Evolutionary conservation across 2,888 invertebrate genomes (phyloP), one percentile per base, ranked within the genome.

Genomic region (Hoplodrina blanda): DNA sequence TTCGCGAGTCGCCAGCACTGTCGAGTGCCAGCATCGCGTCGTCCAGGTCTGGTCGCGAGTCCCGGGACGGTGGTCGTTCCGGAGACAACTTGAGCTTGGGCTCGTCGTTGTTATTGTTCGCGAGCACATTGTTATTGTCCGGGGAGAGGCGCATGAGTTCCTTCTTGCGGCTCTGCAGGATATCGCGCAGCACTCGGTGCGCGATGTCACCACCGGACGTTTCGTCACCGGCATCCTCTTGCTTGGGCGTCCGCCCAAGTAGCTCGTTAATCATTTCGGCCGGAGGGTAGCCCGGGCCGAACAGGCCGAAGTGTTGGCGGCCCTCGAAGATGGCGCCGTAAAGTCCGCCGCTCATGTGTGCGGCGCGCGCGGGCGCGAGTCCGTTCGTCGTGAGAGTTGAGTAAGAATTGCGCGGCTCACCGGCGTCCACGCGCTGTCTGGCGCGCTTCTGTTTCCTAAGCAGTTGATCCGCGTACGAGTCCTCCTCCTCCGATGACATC

Each of bases 401-500:
- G 97, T 98, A 98, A 96, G 98, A 98, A 97, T 98, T 98, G 96
- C 98, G 98, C 96, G 98, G 98, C 97, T 99, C 98, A 91, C 98
- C 98, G 97, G 98, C 98, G 98, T 98, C 98, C 97, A 98, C 98
- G 96, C 98, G 98, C 97, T 98, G 98, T 97, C 98, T 97, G 97
- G 98, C 98, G 96, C 98, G 98, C 97, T 98, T 98, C 96, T 98
- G 97, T 97, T 98, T 98, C 98, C 98, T 98, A 97, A 98, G 97
- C 97, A 98, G 97, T 96, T 97, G 98, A 97, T 98, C 98, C 97
- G 98, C 98, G 97, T 98, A 98, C 98, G 98, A 98, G 97, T 98
- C 98, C 98, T 98, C 98, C 98, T 98, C 98, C 98, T 98, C 98
- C 98, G 98, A 98, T 98, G 98, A 98, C 98, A 98, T 98, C 98